phyloP scores from a whole-genome alignment of 2,888 invertebrate genomes.

The Linnaemya vulpina region DNA sequence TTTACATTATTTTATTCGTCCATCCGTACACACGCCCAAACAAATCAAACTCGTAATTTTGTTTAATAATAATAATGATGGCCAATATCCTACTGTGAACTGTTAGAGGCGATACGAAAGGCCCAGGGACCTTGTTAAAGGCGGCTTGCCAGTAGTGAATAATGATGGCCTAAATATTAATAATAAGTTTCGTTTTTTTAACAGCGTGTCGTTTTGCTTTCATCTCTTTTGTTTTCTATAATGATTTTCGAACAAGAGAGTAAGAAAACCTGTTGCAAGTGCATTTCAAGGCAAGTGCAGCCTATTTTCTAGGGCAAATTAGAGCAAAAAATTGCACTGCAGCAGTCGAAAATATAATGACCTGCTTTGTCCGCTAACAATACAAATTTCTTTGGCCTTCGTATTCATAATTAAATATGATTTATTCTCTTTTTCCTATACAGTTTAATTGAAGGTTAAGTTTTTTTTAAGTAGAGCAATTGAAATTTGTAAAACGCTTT shows the following conservation, averaged over 20 bases:
- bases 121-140: conserved; percentile 40
- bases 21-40: conserved; percentile 19
- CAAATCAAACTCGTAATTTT: conserved; percentile 64
- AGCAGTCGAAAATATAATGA: not conserved
- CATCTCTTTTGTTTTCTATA: conserved; percentile 2
- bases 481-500: not conserved
- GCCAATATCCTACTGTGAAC: conserved; percentile 56
- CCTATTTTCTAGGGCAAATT: conserved; percentile 44
- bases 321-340: conserved; percentile 30
- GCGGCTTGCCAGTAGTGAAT: conserved; percentile 31
- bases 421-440: conserved; percentile 8
- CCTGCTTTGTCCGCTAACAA: not conserved
- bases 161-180: conserved; percentile 49
- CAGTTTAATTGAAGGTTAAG: conserved; percentile 35
- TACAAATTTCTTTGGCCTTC: conserved; percentile 29
- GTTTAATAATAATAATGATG: conserved; percentile 62
- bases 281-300: conserved; percentile 27
- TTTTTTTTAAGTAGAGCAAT: conserved; percentile 13
- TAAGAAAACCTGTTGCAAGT: conserved; percentile 51
- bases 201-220: not conserved
- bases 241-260: conserved; percentile 34
- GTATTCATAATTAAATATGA: conserved; percentile 33
- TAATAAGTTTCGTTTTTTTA: conserved; percentile 48
- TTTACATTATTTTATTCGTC: not conserved
- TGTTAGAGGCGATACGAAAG: conserved; percentile 6